phyloP scores from a whole-genome alignment of 1,140 invertebrate species.

The Pogonognathellus flavescens region DNA sequence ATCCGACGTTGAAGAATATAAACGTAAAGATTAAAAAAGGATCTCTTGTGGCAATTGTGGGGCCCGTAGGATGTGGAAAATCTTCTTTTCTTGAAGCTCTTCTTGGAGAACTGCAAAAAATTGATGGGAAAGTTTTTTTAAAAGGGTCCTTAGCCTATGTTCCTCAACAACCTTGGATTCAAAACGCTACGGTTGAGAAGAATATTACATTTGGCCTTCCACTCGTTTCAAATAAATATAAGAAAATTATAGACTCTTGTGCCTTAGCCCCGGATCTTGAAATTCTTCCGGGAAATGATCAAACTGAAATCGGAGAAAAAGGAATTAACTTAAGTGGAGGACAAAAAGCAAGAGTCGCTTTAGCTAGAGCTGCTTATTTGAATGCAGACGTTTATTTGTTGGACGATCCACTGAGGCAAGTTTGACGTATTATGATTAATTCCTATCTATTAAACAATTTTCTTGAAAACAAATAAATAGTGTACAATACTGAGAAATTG shows the following conservation, averaged over 20 bases:
- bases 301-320: conserved; percentile 75
- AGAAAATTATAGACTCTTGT: conserved; percentile 72
- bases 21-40: conserved; percentile 68
- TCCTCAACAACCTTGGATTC: conserved; percentile 75
- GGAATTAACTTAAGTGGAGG: conserved; percentile 70
- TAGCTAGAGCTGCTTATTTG: conserved; percentile 70
- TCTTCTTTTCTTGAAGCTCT: conserved; percentile 74
- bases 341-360: conserved; percentile 70
- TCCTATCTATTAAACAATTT: no score
- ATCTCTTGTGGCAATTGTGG: conserved; percentile 74
- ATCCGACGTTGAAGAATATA: conserved; percentile 67
- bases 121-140: conserved; percentile 71
- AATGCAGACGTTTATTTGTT: conserved; percentile 73
- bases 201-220: conserved; percentile 73
- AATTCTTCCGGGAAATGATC: conserved; percentile 75
- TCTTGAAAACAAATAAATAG: no score
- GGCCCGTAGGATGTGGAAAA: conserved; percentile 76
- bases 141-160: conserved; percentile 74
- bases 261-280: conserved; percentile 74
- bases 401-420: conserved; percentile 76
- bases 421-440: no score
- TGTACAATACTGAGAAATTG: no score
- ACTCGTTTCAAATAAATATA: conserved; percentile 69
- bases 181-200: conserved; percentile 72
- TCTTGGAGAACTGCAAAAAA: conserved; percentile 74